Evolutionary conservation across 2,113 vertebrate species (phyloP).

Genomic region (Verasper variegatus): DNA sequence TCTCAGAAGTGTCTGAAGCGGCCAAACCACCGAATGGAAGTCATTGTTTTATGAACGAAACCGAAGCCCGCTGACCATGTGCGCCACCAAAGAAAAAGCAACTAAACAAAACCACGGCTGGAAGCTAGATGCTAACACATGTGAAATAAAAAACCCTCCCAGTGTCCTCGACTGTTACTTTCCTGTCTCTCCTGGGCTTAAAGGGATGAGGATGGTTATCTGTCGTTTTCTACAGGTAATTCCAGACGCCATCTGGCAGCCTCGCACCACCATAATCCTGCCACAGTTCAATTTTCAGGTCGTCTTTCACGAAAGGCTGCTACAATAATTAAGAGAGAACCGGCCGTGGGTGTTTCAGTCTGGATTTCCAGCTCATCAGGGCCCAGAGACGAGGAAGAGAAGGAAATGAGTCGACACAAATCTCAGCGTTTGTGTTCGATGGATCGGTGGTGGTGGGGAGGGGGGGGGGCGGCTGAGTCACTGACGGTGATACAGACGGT

Average conservation of each 20-base stretch:
- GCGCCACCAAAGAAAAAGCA: conserved; percentile 24
- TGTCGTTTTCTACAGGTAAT: conserved; percentile 28
- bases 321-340: not conserved
- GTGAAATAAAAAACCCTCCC: not conserved
- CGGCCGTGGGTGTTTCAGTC: not conserved
- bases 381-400: not conserved
- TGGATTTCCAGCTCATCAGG: not conserved
- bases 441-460: conserved; percentile 5
- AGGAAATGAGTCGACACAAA: conserved; percentile 8
- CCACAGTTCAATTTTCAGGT: conserved; percentile 53
- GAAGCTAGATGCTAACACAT: conserved; percentile 9
- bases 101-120: conserved; percentile 39
- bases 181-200: conserved; percentile 2
- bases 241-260: conserved; percentile 56
- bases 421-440: not conserved
- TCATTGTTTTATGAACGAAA: conserved; percentile 70
- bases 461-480: too few species aligned
- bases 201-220: conserved; percentile 30
- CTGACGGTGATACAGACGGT: too few species aligned
- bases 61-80: conserved; percentile 39
- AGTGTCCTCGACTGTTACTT: not conserved
- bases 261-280: conserved; percentile 38
- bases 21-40: conserved; percentile 66
- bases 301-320: conserved; percentile 5
- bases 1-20: conserved; percentile 58